Evolutionary conservation across 2,888 invertebrate genomes (phyloP).

Genomic region (Teleiodes luculella): DNA sequence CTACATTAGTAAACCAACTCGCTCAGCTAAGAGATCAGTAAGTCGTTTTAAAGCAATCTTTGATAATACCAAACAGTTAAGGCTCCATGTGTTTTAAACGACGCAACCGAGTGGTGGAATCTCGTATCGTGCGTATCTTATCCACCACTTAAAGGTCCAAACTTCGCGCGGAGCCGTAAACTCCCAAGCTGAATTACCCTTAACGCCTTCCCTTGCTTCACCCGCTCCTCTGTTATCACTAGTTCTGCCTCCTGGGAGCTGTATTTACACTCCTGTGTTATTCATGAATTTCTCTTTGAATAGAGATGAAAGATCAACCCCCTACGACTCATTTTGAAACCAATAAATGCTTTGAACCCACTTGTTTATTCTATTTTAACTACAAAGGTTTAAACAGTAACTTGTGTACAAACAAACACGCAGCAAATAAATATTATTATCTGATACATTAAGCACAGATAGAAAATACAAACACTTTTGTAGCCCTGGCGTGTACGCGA

Average conservation of each 20-base stretch:
- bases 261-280: conserved; percentile 66
- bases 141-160: conserved; percentile 45
- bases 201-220: conserved; percentile 19
- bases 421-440: conserved; percentile 35
- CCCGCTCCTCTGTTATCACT: conserved; percentile 54
- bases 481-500: conserved; percentile 38
- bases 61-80: conserved; percentile 5
- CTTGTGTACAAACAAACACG: too few species aligned
- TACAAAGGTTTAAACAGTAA: background rate
- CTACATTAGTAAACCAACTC: background rate
- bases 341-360: conserved; percentile 24
- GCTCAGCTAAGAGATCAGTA: background rate
- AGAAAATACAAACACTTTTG: conserved; percentile 45
- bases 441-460: conserved; percentile 45
- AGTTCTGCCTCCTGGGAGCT: conserved; percentile 50
- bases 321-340: conserved; percentile 43
- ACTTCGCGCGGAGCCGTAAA: conserved; percentile 50
- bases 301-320: conserved; percentile 63
- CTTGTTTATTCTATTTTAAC: background rate
- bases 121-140: conserved; percentile 50
- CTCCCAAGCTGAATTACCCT: conserved; percentile 43
- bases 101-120: conserved; percentile 48
- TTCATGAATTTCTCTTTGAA: conserved; percentile 67
- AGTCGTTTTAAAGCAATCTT: background rate
- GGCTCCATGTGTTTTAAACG: conserved; percentile 45